Percentiles rank a stretch among this genome's conserved stretches.
These are phyloP conservation scores for Chymomyza fuscimana DNA, from an alignment of 2,888 invertebrate species.

Conservation along the genomic window DNA sequence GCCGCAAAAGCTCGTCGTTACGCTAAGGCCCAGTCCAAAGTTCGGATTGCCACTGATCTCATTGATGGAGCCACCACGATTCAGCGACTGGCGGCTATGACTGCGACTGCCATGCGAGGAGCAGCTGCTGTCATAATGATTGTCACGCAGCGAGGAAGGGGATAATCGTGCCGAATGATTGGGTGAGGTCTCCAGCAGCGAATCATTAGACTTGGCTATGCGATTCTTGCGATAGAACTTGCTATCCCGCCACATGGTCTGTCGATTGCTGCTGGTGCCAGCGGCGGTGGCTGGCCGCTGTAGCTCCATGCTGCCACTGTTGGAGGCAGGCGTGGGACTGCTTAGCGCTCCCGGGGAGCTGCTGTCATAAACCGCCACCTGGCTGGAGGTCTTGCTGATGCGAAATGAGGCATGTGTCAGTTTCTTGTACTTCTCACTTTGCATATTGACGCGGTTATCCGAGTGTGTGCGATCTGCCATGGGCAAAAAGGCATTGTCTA, in stretches of 20 bases:
- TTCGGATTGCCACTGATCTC: constrained; percentile 49
- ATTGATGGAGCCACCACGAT: constrained; percentile 68
- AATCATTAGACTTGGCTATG: constrained; percentile 80
- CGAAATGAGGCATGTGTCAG: constrained; percentile 79
- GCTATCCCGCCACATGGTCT: constrained; percentile 79
- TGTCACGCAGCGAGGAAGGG: constrained; percentile 75
- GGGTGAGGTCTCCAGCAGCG: constrained; percentile 77
- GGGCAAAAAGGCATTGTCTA: constrained; percentile 79
- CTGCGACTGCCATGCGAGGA: constrained; percentile 69
- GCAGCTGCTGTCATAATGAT: constrained; percentile 74
- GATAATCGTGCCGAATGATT: constrained; percentile 74
- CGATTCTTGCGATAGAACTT: constrained; percentile 80
- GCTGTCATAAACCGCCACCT: constrained; percentile 45
- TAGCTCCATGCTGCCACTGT: constrained; percentile 54
- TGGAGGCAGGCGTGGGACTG: constrained; percentile 44
- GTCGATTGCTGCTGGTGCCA: constrained; percentile 61
- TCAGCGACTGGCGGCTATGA: constrained; percentile 65
- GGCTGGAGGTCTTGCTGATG: constrained; percentile 76
- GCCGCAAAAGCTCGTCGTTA: constrained; percentile 73
- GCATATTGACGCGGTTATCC: constrained; percentile 78
- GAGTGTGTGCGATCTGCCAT: constrained; percentile 78
- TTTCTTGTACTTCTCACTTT: constrained; percentile 79
- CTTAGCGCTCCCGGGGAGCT: constrained; percentile 54
- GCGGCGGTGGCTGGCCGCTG: constrained; percentile 67
- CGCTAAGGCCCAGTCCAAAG: constrained; percentile 49